Conservation (phyloP, 2,113 vertebrate species). For the Ovis canadensis region DNA sequence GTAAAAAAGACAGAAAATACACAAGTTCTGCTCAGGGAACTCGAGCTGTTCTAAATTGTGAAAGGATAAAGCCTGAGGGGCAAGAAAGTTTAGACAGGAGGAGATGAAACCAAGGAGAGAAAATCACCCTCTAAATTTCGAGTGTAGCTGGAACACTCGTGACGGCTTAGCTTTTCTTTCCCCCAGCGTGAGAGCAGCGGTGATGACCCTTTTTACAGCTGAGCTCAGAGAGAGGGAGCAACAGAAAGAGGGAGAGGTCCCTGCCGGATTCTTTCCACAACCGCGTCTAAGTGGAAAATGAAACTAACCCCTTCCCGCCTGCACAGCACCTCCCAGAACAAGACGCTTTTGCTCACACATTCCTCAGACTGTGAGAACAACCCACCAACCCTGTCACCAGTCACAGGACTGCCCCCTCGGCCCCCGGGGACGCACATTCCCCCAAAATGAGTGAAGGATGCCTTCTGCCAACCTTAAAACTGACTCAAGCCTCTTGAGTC, state of each 20-base stretch:
- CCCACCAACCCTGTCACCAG: background rate
- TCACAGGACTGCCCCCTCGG: background rate
- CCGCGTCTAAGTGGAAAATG: background rate
- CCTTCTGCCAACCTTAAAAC: constrained; percentile 6
- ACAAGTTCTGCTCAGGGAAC: background rate
- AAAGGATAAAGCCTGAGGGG: background rate
- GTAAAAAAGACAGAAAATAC: background rate
- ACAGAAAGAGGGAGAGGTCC: background rate
- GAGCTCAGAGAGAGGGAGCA: background rate
- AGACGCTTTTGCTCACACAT: background rate
- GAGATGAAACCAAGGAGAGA: background rate
- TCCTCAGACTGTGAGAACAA: background rate
- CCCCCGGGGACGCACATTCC: accelerated
- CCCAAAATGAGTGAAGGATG: background rate
- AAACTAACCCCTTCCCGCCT: background rate
- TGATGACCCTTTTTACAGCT: background rate
- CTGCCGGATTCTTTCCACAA: background rate
- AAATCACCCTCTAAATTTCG: background rate
- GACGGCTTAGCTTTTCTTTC: background rate
- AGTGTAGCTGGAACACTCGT: background rate
- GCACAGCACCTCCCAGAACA: background rate
- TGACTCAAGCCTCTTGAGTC: constrained; percentile 30
- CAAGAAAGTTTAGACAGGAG: background rate
- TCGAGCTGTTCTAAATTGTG: accelerated
- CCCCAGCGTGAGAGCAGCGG: background rate